Evolutionary conservation across 2,888 invertebrate genomes (phyloP), one percentile per base, ranked within the genome.

Genomic region (Thelaira solivaga): DNA sequence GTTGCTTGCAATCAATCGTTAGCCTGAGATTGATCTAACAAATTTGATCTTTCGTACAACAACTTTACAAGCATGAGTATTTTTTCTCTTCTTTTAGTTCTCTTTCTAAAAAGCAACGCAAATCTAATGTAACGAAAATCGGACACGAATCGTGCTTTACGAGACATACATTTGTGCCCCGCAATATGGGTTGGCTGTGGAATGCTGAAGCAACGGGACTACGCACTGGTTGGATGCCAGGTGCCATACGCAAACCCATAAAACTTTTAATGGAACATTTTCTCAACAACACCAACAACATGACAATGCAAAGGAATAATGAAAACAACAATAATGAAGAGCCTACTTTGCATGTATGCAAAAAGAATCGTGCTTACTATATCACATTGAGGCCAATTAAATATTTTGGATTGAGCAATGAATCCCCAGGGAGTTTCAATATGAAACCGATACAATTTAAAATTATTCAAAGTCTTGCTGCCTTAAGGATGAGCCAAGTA

Each of bases 161-260:
- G 1, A 89, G 90, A 0, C 89, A 90, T 0, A 88, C 89, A 29
- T 88, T 90, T 10, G 93, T 93, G 0, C 93, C 93, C 0, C 86
- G 90, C 0, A 87, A 90, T 43, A 93, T 93, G 93, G 93, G 93
- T 0, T 93, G 93, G 93, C 84, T 92, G 26, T 93, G 93, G 93
- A 92, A 85, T 10, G 80, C 83, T 0, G 81, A 85, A 69, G 82
- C 84, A 0, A 59, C 82, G 13, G 86, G 84, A 2, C 61, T 81
- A 24, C 77, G 81, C 0, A 83, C 83, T 0, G 88, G 88, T 0
- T 89, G 89, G 88, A 84, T 83, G 2, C 89, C 89, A 1, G 89
- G 89, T 0, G 86, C 88, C 18, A 87, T 89, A 53, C 83, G 86
- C 0, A 86, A 86, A 4, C 84, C 88, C 10, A 88, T 88, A 51